A percentile compares a stretch with the other conserved stretches of the same genome.
These are phyloP conservation scores for Lepidochitona cinerea DNA, from an alignment of 2,888 invertebrate species.

Conservation along the genomic window DNA sequence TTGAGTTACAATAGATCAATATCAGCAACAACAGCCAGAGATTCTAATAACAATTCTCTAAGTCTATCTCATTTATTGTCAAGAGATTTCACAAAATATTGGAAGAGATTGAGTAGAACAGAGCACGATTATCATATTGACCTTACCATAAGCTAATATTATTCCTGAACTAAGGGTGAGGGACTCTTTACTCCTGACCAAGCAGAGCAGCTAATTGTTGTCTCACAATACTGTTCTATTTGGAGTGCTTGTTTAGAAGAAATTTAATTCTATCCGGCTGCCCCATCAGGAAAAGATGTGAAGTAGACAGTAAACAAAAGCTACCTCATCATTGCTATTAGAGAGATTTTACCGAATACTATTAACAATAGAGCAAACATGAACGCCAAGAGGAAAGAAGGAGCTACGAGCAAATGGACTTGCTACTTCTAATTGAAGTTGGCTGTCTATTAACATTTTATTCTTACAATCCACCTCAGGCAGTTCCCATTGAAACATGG, in stretches of 20 bases:
- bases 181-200: not conserved
- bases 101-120: too few relatives aligned
- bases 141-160: not conserved
- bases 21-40: not conserved
- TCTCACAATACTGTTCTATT: not conserved
- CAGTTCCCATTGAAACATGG: too few relatives aligned
- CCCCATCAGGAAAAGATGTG: not conserved
- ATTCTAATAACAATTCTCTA: not conserved
- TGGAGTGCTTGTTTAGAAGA: not conserved
- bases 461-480: too few relatives aligned
- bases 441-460: not conserved
- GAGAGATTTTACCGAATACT: not conserved
- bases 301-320: not conserved
- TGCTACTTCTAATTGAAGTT: not conserved
- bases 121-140: not conserved
- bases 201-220: not conserved
- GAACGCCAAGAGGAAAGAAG: too few relatives aligned
- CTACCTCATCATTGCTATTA: not conserved
- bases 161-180: not conserved
- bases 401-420: too few relatives aligned
- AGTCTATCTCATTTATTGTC: too few relatives aligned
- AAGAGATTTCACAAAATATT: too few relatives aligned
- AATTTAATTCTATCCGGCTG: not conserved
- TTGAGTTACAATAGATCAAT: conserved; percentile 4
- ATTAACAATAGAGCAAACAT: not conserved